A percentile compares a stretch with the other conserved stretches of the same genome.
Evolutionary conservation across 2,888 invertebrate species (phyloP).

Genomic region (Pseudoips prasinana): DNA sequence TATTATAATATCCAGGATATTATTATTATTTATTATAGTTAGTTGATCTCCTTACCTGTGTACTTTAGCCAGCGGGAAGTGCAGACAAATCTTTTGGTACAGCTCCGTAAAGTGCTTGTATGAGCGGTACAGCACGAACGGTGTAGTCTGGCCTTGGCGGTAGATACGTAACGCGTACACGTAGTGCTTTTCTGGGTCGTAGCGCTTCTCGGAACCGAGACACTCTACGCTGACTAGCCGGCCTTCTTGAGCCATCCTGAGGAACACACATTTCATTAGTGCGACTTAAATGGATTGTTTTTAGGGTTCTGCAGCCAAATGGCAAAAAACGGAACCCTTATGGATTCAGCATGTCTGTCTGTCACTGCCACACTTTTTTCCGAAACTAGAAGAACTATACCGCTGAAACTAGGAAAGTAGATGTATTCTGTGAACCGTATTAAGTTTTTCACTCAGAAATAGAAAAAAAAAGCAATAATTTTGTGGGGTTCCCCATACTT

Average conservation of each 20-base stretch:
- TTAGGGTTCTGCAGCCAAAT: too few relatives aligned
- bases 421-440: too few relatives aligned
- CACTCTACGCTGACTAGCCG: constrained; percentile 92
- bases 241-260: constrained; percentile 94
- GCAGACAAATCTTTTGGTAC: constrained; percentile 95
- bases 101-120: constrained; percentile 99
- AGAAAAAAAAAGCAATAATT: too few relatives aligned
- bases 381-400: too few relatives aligned
- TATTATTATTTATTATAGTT: too few relatives aligned
- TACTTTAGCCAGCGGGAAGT: constrained; percentile 95
- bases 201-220: constrained; percentile 95
- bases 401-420: too few relatives aligned
- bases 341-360: too few relatives aligned
- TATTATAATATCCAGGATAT: too few relatives aligned
- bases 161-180: constrained; percentile 94
- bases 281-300: not conserved
- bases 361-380: too few relatives aligned
- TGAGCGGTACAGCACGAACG: constrained; percentile 94
- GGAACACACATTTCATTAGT: constrained; percentile 4
- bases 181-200: constrained; percentile 98
- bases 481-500: too few relatives aligned
- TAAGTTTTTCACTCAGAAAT: too few relatives aligned
- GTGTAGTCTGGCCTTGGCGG: constrained; percentile 92
- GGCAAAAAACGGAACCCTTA: too few relatives aligned
- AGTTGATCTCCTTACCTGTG: constrained; percentile 92